Percentiles rank a stretch among this genome's conserved stretches.
Evolutionary conservation across 2,113 vertebrate genomes (phyloP).

Genomic region (Corapipo altera): DNA sequence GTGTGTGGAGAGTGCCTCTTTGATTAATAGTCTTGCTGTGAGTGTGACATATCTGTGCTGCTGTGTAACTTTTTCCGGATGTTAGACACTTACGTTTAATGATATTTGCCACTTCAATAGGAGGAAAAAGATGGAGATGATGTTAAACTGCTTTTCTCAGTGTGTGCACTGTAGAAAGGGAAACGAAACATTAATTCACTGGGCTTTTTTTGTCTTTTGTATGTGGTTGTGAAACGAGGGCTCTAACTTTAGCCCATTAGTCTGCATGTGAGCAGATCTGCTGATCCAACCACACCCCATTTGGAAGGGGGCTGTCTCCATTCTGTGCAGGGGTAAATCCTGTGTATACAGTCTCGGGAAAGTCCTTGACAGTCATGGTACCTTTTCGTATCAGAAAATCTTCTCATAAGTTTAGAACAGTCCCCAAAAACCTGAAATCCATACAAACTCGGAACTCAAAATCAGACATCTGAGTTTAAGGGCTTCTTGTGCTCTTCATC

Average conservation of each 20-base stretch:
- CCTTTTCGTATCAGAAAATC: not conserved
- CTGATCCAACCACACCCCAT: not conserved
- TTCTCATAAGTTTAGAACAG: not conserved
- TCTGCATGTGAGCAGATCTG: not conserved
- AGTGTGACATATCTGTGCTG: constrained; percentile 16
- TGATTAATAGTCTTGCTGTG: not conserved
- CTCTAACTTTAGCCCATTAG: not conserved
- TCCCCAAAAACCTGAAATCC: accelerated
- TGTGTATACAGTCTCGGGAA: not conserved
- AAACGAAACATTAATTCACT: not conserved
- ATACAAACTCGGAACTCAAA: not conserved
- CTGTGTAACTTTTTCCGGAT: not conserved
- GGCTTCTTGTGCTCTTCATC: not conserved
- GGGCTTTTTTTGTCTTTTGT: not conserved
- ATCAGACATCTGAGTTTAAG: not conserved
- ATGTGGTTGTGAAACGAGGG: accelerated
- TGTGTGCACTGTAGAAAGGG: not conserved
- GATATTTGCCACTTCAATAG: constrained; percentile 5
- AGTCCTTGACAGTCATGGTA: not conserved
- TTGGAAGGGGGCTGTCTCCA: too few relatives aligned
- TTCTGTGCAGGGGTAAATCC: not conserved
- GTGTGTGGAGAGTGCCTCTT: not conserved
- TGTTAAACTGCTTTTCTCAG: not conserved
- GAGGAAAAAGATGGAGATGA: not conserved
- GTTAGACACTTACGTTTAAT: not conserved